Evolutionary conservation across 1,140 invertebrate genomes (phyloP), one percentile per base, ranked within the genome.

Genomic region (Caenorhabditis remanei): DNA sequence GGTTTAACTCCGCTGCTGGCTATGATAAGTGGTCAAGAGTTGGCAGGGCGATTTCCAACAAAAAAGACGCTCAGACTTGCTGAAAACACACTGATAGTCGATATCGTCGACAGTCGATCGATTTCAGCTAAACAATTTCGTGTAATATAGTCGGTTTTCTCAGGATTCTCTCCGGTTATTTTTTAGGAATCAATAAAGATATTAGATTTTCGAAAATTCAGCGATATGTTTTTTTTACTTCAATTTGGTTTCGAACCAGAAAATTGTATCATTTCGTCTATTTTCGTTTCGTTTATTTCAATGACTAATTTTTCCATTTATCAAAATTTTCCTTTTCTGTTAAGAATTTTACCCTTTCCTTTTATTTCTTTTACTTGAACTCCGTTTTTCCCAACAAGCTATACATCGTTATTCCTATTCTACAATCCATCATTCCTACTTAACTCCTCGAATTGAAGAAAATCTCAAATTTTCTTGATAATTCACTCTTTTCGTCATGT

Each of bases 1-100:
- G 91, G 91, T 92, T 92, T 61, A 92, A 91, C 58, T 63, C n/a
- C 14, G 67, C 91, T 85, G 91, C 93, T 91, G 88, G 86, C 16
- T 63, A 92, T 16, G 19, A 61, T n/a, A 92, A 92, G 61, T 58
- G 65, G 55, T 92, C 91, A 5, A 67, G 90, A 75, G 89, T 88
- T 32, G 87, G 90, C 19, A 67, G 24, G 32, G 91, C 91, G 14
- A n/a, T 91, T 16, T 71, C 90, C 6, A 53, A 84, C n/a, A 91
- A 89, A 41, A 88, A 83, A 14, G 53, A 48, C 14, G 75, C 40
- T 19, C 41, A 41, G 63, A 61, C 8, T 9, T 63, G 21, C 24
- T 63, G 56, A 58, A n/a, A n/a, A n/a, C 8, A n/a, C 56, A 58
- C 13, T 14, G 50, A 53, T 13, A 53, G 16, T 53, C 50, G 50